phyloP scores from a whole-genome alignment of 2,888 invertebrate genomes.

The Plagodis pulveraria region DNA sequence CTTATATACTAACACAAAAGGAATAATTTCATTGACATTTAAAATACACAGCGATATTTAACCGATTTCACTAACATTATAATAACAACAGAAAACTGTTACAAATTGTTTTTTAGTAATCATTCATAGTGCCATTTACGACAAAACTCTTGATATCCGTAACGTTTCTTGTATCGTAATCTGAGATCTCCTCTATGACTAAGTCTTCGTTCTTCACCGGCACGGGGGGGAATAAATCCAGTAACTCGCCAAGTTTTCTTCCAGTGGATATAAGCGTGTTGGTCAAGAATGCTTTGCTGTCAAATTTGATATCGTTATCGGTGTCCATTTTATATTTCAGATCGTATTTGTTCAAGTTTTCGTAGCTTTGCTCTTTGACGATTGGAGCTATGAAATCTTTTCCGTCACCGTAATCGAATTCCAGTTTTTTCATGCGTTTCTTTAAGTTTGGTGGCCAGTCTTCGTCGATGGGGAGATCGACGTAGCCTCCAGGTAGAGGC shows the following conservation, averaged over 20 bases:
- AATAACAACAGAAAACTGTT: slow-evolving; percentile 16
- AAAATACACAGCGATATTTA: slow-evolving; percentile 10
- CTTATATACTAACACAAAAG: slow-evolving; percentile 45
- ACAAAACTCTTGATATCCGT: slow-evolving; percentile 75
- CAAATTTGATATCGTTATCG: slow-evolving; percentile 44
- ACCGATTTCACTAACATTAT: slow-evolving; percentile 2
- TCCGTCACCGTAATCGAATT: slow-evolving; percentile 75
- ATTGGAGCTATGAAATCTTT: slow-evolving; percentile 70
- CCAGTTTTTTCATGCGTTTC: slow-evolving; percentile 75
- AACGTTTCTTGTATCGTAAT: slow-evolving; percentile 67
- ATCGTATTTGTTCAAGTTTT: slow-evolving; percentile 60
- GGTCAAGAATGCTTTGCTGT: slow-evolving; percentile 54
- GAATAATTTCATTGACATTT: slow-evolving; percentile 60
- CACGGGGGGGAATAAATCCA: slow-evolving; percentile 67
- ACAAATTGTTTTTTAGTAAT: slow-evolving; percentile 45
- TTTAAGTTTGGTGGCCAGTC: slow-evolving; percentile 85
- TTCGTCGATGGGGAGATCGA: slow-evolving; percentile 85
- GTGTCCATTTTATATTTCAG: slow-evolving; percentile 56
- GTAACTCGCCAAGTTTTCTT: slow-evolving; percentile 69
- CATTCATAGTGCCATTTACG: slow-evolving; percentile 62
- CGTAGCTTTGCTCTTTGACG: slow-evolving; percentile 74
- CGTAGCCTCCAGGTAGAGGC: slow-evolving; percentile 71
- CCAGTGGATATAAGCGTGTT: slow-evolving; percentile 69
- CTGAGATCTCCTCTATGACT: slow-evolving; percentile 71
- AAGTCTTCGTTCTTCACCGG: slow-evolving; percentile 75